Conservation (phyloP, 2,797 vertebrate genomes). For the Enoplosus armatus region DNA sequence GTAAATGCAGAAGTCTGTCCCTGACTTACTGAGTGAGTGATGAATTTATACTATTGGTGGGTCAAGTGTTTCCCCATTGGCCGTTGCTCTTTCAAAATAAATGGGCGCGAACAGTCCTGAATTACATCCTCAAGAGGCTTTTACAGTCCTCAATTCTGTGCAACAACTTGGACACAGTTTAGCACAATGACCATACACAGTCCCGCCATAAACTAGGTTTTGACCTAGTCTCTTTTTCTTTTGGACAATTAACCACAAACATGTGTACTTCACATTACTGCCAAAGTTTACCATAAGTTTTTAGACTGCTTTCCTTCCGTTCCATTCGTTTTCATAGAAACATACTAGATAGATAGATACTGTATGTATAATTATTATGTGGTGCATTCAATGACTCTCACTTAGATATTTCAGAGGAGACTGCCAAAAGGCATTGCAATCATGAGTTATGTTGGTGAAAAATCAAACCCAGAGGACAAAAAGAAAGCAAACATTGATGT, state of each 20-base stretch:
- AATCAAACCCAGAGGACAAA: neutral
- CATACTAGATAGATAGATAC: neutral
- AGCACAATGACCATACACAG: no score
- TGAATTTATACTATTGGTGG: no score
- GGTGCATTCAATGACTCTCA: neutral
- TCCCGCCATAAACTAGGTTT: no score
- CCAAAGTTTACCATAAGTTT: neutral
- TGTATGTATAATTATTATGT: neutral
- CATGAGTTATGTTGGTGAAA: neutral
- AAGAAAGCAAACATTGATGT: neutral
- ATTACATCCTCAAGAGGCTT: no score
- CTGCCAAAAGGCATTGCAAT: neutral
- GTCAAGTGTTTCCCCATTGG: no score
- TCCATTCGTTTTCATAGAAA: neutral
- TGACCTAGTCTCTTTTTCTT: neutral
- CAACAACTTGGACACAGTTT: no score
- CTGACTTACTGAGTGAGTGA: no score
- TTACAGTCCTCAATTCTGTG: no score
- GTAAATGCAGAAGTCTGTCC: no score
- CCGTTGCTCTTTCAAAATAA: no score
- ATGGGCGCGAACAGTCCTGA: no score
- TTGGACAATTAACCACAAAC: neutral
- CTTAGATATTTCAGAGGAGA: neutral
- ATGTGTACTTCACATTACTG: neutral
- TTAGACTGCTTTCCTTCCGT: neutral